These are phyloP conservation scores for Pristiophorus japonicus DNA, from an alignment of 2,113 vertebrate genomes.

Conservation along the genomic window DNA sequence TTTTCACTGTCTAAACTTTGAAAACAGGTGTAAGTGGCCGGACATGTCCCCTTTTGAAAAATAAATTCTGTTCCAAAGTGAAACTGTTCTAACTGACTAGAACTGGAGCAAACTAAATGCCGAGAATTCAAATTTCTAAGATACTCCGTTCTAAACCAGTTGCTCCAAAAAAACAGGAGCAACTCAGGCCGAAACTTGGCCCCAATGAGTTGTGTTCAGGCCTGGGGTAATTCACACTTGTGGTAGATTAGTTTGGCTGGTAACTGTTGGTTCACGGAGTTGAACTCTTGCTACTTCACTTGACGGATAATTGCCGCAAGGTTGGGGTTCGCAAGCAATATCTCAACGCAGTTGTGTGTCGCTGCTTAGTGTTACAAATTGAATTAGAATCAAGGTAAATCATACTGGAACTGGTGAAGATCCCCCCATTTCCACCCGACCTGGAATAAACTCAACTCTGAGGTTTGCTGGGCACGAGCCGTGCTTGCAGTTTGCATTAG, in stretches of 20 bases:
- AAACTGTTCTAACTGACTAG: no score
- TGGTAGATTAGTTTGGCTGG: background rate
- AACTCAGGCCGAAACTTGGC: no score
- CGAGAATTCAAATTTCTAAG: no score
- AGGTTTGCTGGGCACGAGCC: background rate
- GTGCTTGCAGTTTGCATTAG: background rate
- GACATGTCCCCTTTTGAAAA: no score
- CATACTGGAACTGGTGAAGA: background rate
- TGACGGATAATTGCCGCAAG: background rate
- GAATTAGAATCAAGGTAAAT: background rate
- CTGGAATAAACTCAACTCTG: background rate
- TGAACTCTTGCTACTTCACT: background rate
- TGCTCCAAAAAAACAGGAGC: no score
- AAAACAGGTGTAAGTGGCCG: no score
- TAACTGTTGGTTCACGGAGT: background rate
- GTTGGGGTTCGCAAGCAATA: background rate
- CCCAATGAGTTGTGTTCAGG: background rate
- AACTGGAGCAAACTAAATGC: no score
- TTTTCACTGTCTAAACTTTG: no score
- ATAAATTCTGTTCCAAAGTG: no score
- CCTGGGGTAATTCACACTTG: background rate
- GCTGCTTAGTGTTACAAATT: background rate
- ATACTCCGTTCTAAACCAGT: no score
- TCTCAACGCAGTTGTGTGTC: background rate
- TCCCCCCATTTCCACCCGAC: background rate